phyloP scores from a whole-genome alignment of 2,797 vertebrate species.

The Philypnodon macrostomus region DNA sequence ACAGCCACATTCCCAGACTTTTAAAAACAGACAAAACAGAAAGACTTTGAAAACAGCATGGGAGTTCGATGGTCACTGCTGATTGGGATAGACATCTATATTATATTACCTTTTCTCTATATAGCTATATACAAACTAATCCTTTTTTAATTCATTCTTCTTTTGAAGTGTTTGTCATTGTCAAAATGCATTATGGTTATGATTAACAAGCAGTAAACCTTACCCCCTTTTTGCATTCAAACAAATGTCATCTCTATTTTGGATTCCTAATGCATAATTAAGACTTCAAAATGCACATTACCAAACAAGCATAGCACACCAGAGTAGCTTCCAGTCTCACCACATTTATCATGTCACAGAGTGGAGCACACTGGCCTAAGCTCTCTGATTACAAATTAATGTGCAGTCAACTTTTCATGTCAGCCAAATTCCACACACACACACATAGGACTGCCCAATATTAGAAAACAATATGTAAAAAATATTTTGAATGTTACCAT shows the following conservation, averaged over 20 bases:
- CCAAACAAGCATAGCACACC: constrained; percentile 9
- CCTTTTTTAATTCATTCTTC: too few relatives aligned
- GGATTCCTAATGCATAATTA: constrained; percentile 31
- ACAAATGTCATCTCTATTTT: constrained; percentile 15
- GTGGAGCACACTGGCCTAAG: constrained; percentile 13
- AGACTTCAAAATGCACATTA: constrained; percentile 24
- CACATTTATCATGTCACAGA: constrained; percentile 36
- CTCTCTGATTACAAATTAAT: constrained; percentile 39
- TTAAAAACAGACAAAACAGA: constrained; percentile 15
- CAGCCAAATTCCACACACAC: constrained; percentile 24
- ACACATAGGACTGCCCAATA: background rate
- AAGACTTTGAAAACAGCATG: constrained; percentile 30
- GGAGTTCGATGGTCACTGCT: constrained; percentile 24
- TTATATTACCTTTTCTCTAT: too few relatives aligned
- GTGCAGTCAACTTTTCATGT: constrained; percentile 47
- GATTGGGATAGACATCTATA: constrained; percentile 26
- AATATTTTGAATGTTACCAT: too few relatives aligned
- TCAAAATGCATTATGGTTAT: background rate
- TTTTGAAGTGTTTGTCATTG: too few relatives aligned
- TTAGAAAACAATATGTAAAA: too few relatives aligned
- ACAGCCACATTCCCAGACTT: constrained; percentile 18
- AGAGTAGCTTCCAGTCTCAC: constrained; percentile 13
- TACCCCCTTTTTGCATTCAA: background rate
- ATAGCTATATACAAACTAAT: too few relatives aligned
- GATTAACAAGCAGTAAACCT: background rate